Evolutionary conservation across 92 coral and sea anemone species (phyloP).

Genomic region (Heliopora coerulea): DNA sequence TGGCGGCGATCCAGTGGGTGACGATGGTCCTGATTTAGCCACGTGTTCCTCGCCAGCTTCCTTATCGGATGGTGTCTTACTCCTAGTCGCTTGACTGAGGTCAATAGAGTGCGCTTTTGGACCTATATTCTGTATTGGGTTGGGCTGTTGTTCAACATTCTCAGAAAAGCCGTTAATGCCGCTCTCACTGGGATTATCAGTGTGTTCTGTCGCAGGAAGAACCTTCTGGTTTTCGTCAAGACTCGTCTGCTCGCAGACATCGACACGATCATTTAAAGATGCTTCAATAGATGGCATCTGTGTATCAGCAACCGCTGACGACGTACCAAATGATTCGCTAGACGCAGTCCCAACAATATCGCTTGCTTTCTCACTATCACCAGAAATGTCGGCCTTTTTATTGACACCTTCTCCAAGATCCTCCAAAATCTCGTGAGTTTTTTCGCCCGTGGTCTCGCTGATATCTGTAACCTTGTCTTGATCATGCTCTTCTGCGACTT

Average conservation of each 20-base stretch:
- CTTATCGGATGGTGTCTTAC: conserved; percentile 26
- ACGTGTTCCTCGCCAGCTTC: conserved; percentile 39
- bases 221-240: neutral
- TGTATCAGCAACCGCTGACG: no score
- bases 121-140: neutral
- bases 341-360: no score
- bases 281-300: neutral
- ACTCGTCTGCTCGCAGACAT: neutral
- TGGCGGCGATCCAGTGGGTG: conserved; percentile 23
- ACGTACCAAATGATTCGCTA: no score
- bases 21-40: conserved; percentile 42
- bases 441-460: neutral
- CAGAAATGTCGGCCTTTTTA: no score
- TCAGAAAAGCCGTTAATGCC: neutral
- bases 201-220: neutral
- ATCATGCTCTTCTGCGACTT: no score
- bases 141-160: neutral
- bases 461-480: no score
- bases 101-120: conserved; percentile 38
- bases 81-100: conserved; percentile 46
- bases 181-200: neutral
- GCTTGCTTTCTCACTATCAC: no score
- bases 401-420: no score
- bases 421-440: no score
- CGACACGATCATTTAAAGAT: neutral